Percentiles rank a stretch among this genome's conserved stretches.
Conservation (phyloP, 35 echinoderm and acorn worm genomes). For the Lytechinus pictus region DNA sequence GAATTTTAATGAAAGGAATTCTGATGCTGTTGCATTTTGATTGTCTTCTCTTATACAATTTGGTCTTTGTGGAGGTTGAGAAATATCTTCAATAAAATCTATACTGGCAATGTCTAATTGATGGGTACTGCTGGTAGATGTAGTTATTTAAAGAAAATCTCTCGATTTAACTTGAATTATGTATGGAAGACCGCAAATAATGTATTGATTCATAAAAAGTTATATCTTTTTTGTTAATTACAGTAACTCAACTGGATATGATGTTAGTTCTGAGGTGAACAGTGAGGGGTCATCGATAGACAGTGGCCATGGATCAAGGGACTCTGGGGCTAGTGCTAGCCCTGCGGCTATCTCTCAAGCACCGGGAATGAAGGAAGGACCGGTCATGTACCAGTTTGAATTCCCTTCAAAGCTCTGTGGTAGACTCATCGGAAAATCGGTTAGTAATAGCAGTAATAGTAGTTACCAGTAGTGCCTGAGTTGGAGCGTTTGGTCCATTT, state of each 20-base stretch:
- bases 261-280: constrained; percentile 85
- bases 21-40: background rate
- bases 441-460: constrained; percentile 34
- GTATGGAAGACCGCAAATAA: no score
- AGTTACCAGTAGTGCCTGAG: no score
- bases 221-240: background rate
- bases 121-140: no score
- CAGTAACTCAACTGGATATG: constrained; percentile 85
- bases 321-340: constrained; percentile 56
- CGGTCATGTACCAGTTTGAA: constrained; percentile 88
- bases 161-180: background rate
- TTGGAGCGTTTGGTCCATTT: no score
- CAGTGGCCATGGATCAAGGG: constrained; percentile 84
- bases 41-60: no score
- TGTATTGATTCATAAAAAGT: no score
- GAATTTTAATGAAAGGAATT: background rate
- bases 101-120: no score
- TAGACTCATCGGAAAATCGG: constrained; percentile 85
- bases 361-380: constrained; percentile 39
- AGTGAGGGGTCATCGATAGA: constrained; percentile 93
- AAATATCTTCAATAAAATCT: no score
- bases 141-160: no score
- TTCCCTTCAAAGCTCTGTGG: constrained; percentile 89
- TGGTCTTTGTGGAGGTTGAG: no score
- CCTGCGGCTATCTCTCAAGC: constrained; percentile 35